Evolutionary conservation across 2,113 vertebrate species (phyloP).

Genomic region (Lathamus discolor): DNA sequence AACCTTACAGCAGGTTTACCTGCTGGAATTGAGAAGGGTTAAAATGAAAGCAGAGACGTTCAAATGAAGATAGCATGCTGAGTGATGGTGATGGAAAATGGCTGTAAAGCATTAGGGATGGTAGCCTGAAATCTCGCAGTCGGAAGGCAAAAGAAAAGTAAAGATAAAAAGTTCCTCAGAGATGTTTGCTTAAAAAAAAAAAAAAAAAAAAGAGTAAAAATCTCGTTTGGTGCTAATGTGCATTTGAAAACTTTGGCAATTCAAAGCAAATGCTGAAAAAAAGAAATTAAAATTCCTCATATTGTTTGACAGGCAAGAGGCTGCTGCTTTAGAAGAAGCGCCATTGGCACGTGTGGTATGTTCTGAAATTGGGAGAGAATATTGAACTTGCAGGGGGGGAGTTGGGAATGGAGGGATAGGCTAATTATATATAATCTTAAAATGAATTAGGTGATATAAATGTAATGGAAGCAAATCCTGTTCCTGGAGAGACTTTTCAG

Average conservation of each 20-base stretch:
- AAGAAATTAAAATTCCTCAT: not conserved
- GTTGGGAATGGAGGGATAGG: conserved; percentile 6
- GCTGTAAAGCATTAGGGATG: not conserved
- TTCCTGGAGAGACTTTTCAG: conserved; percentile 59
- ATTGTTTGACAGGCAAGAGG: not conserved
- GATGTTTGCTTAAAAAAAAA: not conserved
- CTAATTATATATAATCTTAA: conserved; percentile 67
- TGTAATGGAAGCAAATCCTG: conserved; percentile 63
- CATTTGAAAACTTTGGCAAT: not conserved
- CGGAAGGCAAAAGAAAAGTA: not conserved
- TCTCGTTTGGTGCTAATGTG: not conserved
- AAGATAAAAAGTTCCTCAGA: not conserved
- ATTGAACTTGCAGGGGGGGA: not conserved
- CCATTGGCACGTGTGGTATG: conserved; percentile 7
- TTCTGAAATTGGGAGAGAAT: conserved; percentile 48
- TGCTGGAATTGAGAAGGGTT: not conserved
- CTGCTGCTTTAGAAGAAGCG: not conserved
- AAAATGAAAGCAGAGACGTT: not conserved
- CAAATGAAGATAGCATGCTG: not conserved
- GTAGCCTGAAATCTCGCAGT: not conserved
- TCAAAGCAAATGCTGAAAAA: not conserved
- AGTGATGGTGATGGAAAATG: not conserved
- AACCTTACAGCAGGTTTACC: not conserved
- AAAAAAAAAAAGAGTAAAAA: not conserved
- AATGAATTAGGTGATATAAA: conserved; percentile 66